Evolutionary conservation across 2,888 invertebrate genomes (phyloP).

Genomic region (Glyphotaelius pellucidus): DNA sequence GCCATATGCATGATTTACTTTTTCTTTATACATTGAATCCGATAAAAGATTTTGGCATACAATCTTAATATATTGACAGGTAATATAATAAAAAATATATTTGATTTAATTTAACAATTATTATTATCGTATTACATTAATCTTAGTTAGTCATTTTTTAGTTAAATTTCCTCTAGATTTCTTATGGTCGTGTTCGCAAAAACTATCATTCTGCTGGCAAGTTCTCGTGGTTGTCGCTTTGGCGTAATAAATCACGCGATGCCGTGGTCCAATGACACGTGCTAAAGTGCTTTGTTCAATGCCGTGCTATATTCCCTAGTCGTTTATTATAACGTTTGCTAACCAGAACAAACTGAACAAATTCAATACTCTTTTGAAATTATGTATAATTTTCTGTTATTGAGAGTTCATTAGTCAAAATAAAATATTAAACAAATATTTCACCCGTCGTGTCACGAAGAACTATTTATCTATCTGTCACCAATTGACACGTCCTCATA

Average conservation of each 20-base stretch:
- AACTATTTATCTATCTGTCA: no score
- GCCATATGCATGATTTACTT: no score
- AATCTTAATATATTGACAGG: no score
- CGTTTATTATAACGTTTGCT: neutral
- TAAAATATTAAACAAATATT: no score
- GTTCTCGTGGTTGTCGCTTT: neutral
- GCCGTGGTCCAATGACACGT: neutral
- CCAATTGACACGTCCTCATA: no score
- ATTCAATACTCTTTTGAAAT: neutral
- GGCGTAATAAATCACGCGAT: neutral
- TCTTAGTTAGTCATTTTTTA: neutral
- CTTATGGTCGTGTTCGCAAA: neutral
- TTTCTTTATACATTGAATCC: no score
- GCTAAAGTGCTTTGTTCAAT: neutral
- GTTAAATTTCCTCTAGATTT: neutral
- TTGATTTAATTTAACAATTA: neutral
- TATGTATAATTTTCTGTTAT: no score
- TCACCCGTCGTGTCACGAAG: no score
- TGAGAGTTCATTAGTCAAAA: no score
- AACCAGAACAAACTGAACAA: neutral
- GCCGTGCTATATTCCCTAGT: neutral
- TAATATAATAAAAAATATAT: no score
- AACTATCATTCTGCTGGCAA: neutral
- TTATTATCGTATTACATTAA: neutral
- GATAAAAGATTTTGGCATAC: no score